Evolutionary conservation across 2,113 vertebrate genomes (phyloP).

Genomic region (Mohoua ochrocephala): DNA sequence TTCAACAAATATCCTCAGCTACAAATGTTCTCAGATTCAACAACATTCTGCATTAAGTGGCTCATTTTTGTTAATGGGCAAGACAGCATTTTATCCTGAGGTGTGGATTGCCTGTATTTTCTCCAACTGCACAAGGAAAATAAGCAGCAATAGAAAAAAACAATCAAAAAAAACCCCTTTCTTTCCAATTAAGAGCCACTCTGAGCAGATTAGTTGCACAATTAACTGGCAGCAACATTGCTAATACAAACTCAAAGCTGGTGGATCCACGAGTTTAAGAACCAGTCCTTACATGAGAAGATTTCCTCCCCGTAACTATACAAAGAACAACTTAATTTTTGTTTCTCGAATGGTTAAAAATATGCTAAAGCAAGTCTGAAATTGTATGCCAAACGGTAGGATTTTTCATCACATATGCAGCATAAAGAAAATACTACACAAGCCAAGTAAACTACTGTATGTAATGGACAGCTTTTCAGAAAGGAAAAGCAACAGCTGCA

Average conservation of each 20-base stretch:
- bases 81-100: background rate
- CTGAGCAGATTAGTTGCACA: background rate
- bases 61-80: background rate
- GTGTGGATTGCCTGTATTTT: background rate
- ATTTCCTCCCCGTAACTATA: background rate
- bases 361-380: background rate
- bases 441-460: background rate
- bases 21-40: background rate
- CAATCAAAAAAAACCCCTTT: accelerated
- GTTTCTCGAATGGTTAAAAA: background rate
- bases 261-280: background rate
- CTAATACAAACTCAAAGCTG: background rate
- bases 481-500: conserved; percentile 47
- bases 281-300: background rate
- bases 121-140: background rate
- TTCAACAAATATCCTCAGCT: background rate
- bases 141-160: background rate
- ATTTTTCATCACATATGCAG: background rate
- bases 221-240: background rate
- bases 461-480: background rate
- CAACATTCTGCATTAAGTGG: background rate
- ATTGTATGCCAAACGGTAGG: background rate
- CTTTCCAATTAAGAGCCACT: background rate
- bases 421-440: background rate
- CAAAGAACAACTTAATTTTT: background rate